Base-by-base conservation (phyloP, 92 coral and sea anemone species). In the Plumapathes pennacea region DNA sequence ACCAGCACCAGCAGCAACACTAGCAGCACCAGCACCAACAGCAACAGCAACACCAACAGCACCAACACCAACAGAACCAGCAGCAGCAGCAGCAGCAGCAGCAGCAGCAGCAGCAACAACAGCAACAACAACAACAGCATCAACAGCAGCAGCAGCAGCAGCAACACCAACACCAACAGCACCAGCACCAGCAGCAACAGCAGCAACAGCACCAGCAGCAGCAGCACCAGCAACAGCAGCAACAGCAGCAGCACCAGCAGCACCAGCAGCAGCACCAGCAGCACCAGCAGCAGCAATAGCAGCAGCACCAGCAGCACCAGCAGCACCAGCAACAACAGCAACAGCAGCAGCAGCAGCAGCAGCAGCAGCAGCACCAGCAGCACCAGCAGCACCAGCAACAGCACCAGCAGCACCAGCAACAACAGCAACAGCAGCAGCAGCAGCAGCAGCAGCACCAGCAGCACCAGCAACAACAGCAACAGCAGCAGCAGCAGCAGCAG, bases 331-430 rank as follows among this genome's bases (percentile, higher is more conserved):
- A 21, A 48, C 32, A 48, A 24, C 31, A 48, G 22, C 31, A 25
- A n/a, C 7, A n/a, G 6, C 32, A 48, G 25, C 11, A 49, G 33
- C 32, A 50, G 19, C 56, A 50, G 18, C 40, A 53, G 25, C 32
- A 17, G 26, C 11, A 31, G 40, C 59, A 53, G 5, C 23, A 20
- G 3, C 4, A 31, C 3, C 63, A 56, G 32, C 46, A 56, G 10
- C 63, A 56, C 25, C 60, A 54, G 21, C 60, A 54, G 26, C 11
- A 54, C 8, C 63, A 56, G 32, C 63, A 56, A 36, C 63, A 56
- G 47, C n/a, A 34, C 40, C 63, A 56, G 48, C 63, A 57, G 14
- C 39, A 31, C 24, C 59, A 52, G 33, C 59, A 52, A 30, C 59
- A 52, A 20, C 59, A 52, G 21, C 59, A 37, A 57, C 37, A 32